Evolutionary conservation across 1,140 invertebrate genomes (phyloP).

Genomic region (Leptestheria dahalacensis): DNA sequence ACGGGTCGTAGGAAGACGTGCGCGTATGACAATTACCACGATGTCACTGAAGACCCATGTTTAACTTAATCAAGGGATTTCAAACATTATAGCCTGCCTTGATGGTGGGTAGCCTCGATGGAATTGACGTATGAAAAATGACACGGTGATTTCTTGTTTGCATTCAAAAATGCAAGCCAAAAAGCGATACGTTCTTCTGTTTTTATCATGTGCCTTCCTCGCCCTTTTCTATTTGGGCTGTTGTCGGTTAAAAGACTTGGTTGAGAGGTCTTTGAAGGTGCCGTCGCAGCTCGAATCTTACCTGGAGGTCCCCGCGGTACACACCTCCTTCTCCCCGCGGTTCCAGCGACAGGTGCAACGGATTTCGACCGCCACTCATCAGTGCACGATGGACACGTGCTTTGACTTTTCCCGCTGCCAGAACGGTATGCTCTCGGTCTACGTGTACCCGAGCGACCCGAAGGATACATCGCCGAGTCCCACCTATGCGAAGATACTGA

Average conservation of each 20-base stretch:
- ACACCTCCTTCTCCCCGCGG: constrained; percentile 20
- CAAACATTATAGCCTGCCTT: no score
- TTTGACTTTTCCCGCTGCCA: constrained; percentile 79
- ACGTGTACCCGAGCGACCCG: constrained; percentile 77
- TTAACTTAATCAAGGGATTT: no score
- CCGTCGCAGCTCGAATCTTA: no score
- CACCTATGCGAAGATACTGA: constrained; percentile 82
- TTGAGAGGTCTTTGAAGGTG: no score
- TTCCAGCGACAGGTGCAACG: constrained; percentile 21
- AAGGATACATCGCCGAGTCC: constrained; percentile 44
- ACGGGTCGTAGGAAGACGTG: no score
- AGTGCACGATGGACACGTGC: constrained; percentile 89
- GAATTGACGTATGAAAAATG: no score
- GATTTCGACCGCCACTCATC: constrained; percentile 18
- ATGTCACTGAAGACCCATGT: no score
- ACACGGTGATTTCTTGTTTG: no score
- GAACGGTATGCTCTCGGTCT: constrained; percentile 58
- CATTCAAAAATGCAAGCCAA: constrained; percentile 79
- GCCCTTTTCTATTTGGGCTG: constrained; percentile 69
- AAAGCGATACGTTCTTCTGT: constrained; percentile 72
- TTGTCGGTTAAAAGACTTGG: constrained; percentile 53
- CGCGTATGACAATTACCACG: no score
- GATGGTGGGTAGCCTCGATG: no score
- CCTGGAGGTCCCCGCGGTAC: constrained; percentile 23
- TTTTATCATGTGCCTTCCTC: constrained; percentile 62